Conservation (phyloP, 2,797 vertebrate species). For the Cottoperca gobio region DNA sequence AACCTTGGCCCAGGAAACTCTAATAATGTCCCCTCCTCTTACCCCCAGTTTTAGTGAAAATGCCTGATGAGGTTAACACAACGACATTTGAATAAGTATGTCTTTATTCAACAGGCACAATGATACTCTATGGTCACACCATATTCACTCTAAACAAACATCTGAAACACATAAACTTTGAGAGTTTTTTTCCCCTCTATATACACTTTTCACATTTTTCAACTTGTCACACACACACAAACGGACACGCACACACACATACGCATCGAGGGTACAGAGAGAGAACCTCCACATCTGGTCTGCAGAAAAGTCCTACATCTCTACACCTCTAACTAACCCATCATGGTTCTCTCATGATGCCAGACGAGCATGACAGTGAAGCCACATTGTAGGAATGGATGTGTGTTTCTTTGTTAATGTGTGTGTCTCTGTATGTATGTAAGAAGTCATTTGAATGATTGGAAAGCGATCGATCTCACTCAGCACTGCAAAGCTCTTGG, state of each 20-base stretch:
- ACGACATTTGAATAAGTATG: background rate
- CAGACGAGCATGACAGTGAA: constrained; percentile 40
- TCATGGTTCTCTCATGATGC: constrained; percentile 37
- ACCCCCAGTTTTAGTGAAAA: background rate
- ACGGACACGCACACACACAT: too few species aligned
- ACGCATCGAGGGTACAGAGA: constrained; percentile 10
- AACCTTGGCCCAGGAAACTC: background rate
- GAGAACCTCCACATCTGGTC: constrained; percentile 60
- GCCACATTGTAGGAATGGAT: constrained; percentile 14
- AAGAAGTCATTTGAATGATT: constrained; percentile 49
- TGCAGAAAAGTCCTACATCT: constrained; percentile 56
- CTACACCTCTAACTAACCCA: constrained; percentile 41
- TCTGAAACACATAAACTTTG: background rate
- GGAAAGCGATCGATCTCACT: constrained; percentile 56
- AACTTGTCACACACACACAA: background rate
- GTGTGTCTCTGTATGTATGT: constrained; percentile 21
- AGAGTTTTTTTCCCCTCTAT: background rate
- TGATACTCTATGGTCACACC: background rate
- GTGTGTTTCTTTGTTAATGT: constrained; percentile 15
- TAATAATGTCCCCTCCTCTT: background rate
- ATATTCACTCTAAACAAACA: background rate
- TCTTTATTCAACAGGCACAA: background rate
- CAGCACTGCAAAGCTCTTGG: constrained; percentile 50
- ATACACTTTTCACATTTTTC: background rate
- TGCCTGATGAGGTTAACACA: background rate